Evolutionary conservation across 2,113 vertebrate species (phyloP).

Genomic region (Anas platyrhynchos): DNA sequence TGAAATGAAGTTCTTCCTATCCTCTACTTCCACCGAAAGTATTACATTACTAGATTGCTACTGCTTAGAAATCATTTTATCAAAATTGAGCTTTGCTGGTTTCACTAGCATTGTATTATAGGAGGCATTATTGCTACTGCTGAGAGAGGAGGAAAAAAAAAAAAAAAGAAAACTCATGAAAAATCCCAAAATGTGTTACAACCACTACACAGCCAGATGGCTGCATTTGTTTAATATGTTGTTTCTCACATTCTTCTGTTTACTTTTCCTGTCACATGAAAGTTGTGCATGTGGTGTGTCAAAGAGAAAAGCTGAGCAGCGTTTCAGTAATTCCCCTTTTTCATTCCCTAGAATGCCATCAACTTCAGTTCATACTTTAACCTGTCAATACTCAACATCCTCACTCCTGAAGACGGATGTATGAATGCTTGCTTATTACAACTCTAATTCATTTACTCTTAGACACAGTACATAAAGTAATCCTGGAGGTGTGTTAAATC

Average conservation of each 20-base stretch:
- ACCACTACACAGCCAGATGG: constrained; percentile 59
- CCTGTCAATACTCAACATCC: not conserved
- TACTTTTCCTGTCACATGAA: constrained; percentile 63
- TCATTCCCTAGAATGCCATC: not conserved
- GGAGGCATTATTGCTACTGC: not conserved
- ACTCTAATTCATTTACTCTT: not conserved
- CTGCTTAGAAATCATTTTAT: constrained; percentile 1
- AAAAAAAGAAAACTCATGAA: not conserved
- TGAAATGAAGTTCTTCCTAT: not conserved
- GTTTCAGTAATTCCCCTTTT: not conserved
- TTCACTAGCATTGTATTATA: not conserved
- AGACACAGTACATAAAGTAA: not conserved
- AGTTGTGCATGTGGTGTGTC: constrained; percentile 53
- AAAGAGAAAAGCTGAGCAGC: constrained; percentile 14
- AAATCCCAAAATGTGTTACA: constrained; percentile 40
- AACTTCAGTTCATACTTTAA: not conserved
- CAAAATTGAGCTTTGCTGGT: constrained; percentile 17
- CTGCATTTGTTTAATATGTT: constrained; percentile 70
- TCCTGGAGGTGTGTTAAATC: not conserved
- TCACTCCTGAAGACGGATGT: not conserved
- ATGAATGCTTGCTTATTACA: not conserved
- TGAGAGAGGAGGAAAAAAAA: constrained; percentile 22
- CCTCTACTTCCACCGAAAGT: not conserved
- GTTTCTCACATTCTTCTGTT: constrained; percentile 69
- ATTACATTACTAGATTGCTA: not conserved